Conservation (phyloP, 2,113 vertebrate genomes). For the Vulpes ferrilata region DNA sequence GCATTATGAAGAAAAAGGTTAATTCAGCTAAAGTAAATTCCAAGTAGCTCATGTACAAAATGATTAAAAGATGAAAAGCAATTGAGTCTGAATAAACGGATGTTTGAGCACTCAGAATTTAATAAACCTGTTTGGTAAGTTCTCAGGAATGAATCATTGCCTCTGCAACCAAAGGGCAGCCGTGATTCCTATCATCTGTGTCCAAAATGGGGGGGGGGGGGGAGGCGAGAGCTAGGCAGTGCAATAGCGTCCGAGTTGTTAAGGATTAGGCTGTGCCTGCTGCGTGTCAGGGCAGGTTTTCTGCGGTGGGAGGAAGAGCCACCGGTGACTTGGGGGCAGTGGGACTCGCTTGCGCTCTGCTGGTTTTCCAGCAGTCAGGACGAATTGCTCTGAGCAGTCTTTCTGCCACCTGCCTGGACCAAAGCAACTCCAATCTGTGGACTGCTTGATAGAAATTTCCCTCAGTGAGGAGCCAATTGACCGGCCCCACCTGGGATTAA, state of each 20-base stretch:
- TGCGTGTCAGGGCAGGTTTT: background rate
- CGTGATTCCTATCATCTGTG: conserved; percentile 10
- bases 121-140: conserved; percentile 30
- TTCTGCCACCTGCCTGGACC: conserved; percentile 62
- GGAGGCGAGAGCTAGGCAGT: background rate
- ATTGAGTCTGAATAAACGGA: background rate
- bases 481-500: conserved; percentile 16
- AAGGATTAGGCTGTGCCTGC: background rate
- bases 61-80: conserved; percentile 59
- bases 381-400: conserved; percentile 56
- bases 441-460: conserved; percentile 67
- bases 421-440: conserved; percentile 57
- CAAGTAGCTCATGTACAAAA: conserved; percentile 36
- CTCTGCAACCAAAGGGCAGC: conserved; percentile 1
- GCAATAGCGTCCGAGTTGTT: background rate
- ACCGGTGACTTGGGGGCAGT: background rate
- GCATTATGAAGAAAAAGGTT: conserved; percentile 46
- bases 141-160: conserved; percentile 34
- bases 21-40: conserved; percentile 50
- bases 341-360: conserved; percentile 28
- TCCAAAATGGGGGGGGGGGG: background rate
- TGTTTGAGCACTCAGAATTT: conserved; percentile 26
- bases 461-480: conserved; percentile 52
- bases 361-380: conserved; percentile 53
- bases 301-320: background rate